These are phyloP conservation scores for Tanaodytes sp. DNA, from an alignment of 2,888 invertebrate genomes.

Conservation along the genomic window DNA sequence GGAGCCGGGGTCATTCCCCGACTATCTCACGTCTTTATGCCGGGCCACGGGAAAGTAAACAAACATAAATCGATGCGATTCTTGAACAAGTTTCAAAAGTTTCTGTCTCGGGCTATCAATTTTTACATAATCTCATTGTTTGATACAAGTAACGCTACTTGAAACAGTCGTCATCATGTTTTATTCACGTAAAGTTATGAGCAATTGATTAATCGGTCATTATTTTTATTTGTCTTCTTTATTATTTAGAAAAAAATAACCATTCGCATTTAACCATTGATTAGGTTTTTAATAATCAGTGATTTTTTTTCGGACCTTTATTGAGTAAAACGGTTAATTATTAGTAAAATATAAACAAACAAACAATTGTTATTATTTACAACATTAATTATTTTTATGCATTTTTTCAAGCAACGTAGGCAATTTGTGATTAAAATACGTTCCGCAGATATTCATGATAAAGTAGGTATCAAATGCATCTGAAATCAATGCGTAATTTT, in stretches of 20 bases:
- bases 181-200: conserved; percentile 26
- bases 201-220: conserved; percentile 22
- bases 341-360: too few relatives aligned
- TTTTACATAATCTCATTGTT: conserved; percentile 50
- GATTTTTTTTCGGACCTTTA: too few relatives aligned
- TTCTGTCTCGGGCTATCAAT: conserved; percentile 39
- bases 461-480: neutral
- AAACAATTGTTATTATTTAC: too few relatives aligned
- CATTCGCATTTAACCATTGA: too few relatives aligned
- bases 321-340: too few relatives aligned
- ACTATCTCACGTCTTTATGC: conserved; percentile 26
- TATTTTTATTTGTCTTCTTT: too few relatives aligned
- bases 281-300: too few relatives aligned
- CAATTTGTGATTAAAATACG: too few relatives aligned
- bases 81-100: conserved; percentile 44
- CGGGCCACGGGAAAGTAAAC: conserved; percentile 40
- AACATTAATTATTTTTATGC: too few relatives aligned
- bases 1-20: conserved; percentile 37
- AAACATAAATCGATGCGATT: conserved; percentile 46
- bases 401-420: too few relatives aligned
- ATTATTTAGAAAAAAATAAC: too few relatives aligned
- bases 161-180: conserved; percentile 37
- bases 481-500: conserved; percentile 28
- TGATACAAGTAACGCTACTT: conserved; percentile 34
- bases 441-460: too few relatives aligned